phyloP scores from a whole-genome alignment of 2,113 vertebrate species.

The Dendropsophus ebraccatus region DNA sequence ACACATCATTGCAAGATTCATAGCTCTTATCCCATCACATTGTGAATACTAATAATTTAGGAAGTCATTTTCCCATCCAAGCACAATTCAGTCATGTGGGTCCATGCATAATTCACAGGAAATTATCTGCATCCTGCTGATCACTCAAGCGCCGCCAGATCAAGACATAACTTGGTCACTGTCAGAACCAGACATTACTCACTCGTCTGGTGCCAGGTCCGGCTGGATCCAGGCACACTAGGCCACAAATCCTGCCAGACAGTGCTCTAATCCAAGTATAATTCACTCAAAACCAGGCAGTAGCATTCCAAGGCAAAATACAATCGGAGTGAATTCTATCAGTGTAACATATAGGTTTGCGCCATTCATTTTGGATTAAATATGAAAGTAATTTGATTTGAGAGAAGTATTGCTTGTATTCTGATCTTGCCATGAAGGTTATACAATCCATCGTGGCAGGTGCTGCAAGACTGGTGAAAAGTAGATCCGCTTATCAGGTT shows the following conservation, averaged over 20 bases:
- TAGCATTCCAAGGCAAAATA: conserved; percentile 21
- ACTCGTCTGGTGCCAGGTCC: conserved; percentile 31
- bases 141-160: conserved; percentile 39
- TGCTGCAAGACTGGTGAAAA: not conserved
- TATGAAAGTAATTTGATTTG: not conserved
- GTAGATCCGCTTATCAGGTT: not conserved
- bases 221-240: conserved; percentile 31
- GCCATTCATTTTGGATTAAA: not conserved
- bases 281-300: conserved; percentile 41
- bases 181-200: conserved; percentile 52
- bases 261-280: conserved; percentile 33
- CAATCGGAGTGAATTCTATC: conserved; percentile 2
- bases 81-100: conserved; percentile 47
- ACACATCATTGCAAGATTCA: not conserved
- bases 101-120: conserved; percentile 50
- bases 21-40: conserved; percentile 24
- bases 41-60: conserved; percentile 33
- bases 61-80: conserved; percentile 37
- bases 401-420: not conserved
- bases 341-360: conserved; percentile 16
- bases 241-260: conserved; percentile 26
- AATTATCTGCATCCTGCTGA: conserved; percentile 36
- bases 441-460: not conserved
- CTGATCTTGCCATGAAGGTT: not conserved
- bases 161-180: conserved; percentile 49